These are phyloP conservation scores for Bombycilla garrulus DNA, from an alignment of 2,113 vertebrate genomes.

Conservation along the genomic window DNA sequence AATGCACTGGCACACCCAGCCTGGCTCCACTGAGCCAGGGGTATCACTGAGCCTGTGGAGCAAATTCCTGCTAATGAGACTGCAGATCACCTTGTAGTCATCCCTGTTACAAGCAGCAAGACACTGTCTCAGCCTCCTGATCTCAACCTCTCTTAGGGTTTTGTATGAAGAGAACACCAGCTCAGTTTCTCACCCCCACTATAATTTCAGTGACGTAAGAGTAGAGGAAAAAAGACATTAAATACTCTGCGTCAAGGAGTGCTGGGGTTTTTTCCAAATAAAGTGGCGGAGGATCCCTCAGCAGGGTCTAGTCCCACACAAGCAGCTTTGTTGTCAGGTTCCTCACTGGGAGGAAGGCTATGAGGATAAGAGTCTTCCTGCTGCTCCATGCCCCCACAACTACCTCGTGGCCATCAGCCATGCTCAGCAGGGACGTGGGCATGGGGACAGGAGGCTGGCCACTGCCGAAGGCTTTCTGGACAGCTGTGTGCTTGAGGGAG, in stretches of 20 bases:
- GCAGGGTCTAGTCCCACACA: neutral
- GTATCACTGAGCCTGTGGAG: neutral
- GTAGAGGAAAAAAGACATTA: neutral
- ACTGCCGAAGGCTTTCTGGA: neutral
- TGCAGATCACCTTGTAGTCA: neutral
- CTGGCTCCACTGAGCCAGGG: neutral
- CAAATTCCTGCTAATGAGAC: neutral
- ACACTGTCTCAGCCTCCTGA: neutral
- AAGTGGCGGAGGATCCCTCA: neutral
- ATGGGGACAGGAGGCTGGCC: neutral
- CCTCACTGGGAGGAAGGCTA: neutral
- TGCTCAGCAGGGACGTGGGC: neutral
- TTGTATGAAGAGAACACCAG: neutral
- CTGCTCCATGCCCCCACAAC: accelerated
- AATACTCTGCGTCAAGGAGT: neutral
- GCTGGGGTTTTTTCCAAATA: neutral
- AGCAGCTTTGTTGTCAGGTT: neutral
- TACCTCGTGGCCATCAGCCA: neutral
- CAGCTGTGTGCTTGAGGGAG: neutral
- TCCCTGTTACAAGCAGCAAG: neutral
- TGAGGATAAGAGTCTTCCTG: neutral
- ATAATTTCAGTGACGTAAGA: neutral
- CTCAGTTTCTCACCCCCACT: neutral
- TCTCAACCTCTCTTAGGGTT: neutral
- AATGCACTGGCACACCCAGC: neutral